These are phyloP conservation scores for Tonatia bakeri DNA, from an alignment of 2,113 vertebrate species.

Conservation along the genomic window DNA sequence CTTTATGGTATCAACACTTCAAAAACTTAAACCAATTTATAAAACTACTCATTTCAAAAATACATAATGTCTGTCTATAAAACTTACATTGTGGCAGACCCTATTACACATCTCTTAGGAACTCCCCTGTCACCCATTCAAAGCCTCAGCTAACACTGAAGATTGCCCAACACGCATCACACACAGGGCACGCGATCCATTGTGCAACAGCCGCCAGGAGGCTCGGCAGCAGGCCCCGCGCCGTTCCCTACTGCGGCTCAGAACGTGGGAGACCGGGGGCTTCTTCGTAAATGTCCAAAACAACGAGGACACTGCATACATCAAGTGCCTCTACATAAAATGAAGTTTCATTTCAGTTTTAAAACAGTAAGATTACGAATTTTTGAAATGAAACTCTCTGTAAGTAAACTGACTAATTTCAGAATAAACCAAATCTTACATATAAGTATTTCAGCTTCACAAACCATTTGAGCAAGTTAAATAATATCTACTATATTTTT, in stretches of 20 bases:
- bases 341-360: background rate
- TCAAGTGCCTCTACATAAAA: background rate
- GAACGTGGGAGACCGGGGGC: background rate
- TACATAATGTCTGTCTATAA: background rate
- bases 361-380: background rate
- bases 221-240: background rate
- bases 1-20: background rate
- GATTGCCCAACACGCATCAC: slow-evolving; percentile 47
- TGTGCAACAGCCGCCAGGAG: background rate
- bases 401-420: background rate
- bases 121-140: background rate
- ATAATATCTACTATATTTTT: background rate
- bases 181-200: background rate
- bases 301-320: background rate
- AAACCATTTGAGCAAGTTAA: background rate
- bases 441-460: background rate
- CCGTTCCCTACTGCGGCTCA: background rate
- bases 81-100: background rate
- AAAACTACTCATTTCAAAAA: background rate
- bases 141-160: slow-evolving; percentile 4
- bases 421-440: background rate
- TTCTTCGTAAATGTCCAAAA: background rate
- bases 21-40: background rate
- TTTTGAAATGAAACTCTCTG: background rate
- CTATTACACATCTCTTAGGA: background rate